Conservation (phyloP, 2,888 invertebrate species). For the Drosophila eohydei region DNA sequence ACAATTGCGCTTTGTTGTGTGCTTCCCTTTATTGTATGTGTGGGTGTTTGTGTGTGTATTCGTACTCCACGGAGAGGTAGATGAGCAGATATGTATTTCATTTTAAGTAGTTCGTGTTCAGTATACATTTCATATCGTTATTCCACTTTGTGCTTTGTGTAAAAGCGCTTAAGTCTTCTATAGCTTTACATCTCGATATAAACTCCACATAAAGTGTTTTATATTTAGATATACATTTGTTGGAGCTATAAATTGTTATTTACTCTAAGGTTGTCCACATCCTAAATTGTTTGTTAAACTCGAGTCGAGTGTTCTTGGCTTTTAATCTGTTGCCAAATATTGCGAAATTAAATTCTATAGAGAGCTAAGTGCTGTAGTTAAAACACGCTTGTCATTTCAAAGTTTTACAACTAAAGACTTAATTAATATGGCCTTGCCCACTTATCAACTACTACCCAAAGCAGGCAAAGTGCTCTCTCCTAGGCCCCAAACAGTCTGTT, state of each 20-base stretch:
- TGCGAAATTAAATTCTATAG: background rate
- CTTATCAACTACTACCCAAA: slow-evolving; percentile 7
- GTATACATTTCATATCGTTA: background rate
- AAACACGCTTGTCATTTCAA: background rate
- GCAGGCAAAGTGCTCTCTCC: background rate
- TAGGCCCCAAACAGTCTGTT: slow-evolving; percentile 18
- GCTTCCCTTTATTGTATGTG: slow-evolving; percentile 3
- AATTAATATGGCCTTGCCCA: slow-evolving; percentile 3
- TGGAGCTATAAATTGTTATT: background rate
- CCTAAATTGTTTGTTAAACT: background rate
- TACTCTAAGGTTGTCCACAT: background rate
- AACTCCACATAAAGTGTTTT: too few relatives aligned
- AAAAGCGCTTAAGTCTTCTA: background rate
- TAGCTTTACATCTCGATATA: background rate
- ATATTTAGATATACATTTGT: too few relatives aligned
- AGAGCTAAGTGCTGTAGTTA: background rate
- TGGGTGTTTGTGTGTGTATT: background rate
- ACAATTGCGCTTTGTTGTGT: slow-evolving; percentile 22
- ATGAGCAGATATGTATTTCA: background rate
- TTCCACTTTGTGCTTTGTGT: background rate
- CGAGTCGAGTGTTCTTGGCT: background rate
- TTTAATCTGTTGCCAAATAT: background rate
- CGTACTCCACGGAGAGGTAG: background rate
- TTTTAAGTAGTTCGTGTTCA: background rate
- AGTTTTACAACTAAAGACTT: slow-evolving; percentile 3